These are phyloP conservation scores for Strix aluco DNA, from an alignment of 2,113 vertebrate species.

Conservation along the genomic window DNA sequence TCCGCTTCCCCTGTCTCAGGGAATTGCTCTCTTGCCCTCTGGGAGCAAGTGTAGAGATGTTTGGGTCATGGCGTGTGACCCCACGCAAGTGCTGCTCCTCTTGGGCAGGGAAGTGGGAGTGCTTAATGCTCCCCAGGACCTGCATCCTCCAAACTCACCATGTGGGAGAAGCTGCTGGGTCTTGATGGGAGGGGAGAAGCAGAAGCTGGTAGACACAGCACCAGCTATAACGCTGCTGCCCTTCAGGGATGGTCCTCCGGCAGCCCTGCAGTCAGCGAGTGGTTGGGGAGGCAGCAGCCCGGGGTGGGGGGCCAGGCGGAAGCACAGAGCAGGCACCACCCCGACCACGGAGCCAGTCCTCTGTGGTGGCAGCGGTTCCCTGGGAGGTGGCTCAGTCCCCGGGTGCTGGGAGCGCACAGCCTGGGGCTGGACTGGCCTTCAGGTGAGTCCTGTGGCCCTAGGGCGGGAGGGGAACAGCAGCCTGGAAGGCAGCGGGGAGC, in stretches of 20 bases:
- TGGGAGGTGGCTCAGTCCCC: background rate
- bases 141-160: background rate
- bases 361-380: accelerated
- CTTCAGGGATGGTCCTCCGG: background rate
- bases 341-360: background rate
- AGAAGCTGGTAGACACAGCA: background rate
- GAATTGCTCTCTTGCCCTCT: background rate
- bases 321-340: background rate
- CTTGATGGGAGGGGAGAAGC: background rate
- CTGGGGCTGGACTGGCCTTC: background rate
- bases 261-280: background rate
- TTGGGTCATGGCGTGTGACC: background rate
- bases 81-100: background rate
- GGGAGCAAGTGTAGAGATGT: background rate
- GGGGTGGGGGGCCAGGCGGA: too few species aligned
- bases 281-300: background rate
- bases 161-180: background rate
- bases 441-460: background rate
- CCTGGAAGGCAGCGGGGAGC: background rate
- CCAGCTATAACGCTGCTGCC: background rate
- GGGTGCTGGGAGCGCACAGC: background rate
- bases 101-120: background rate
- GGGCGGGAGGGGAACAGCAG: background rate
- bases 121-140: background rate
- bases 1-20: background rate